phyloP scores from a whole-genome alignment of 2,888 invertebrate species.

The Caradrina clavipalpis region DNA sequence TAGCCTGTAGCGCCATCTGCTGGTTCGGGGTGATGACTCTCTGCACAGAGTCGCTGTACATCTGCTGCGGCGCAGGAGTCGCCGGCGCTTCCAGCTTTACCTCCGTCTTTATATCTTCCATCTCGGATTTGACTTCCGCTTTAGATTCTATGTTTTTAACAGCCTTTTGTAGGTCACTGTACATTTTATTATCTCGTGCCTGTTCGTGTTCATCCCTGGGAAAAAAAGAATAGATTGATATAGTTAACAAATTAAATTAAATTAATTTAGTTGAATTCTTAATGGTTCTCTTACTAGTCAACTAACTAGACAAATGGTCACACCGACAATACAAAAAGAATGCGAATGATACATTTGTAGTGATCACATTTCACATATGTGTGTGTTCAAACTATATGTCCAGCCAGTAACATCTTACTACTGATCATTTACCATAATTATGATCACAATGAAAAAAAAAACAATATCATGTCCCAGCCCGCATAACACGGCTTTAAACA shows the following conservation, averaged over 20 bases:
- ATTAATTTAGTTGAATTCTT: no score
- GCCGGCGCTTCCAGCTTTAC: slow-evolving; percentile 73
- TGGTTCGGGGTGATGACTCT: slow-evolving; percentile 81
- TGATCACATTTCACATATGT: no score
- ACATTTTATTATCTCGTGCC: slow-evolving; percentile 81
- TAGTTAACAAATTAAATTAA: no score
- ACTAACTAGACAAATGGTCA: neutral
- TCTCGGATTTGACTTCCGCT: slow-evolving; percentile 76
- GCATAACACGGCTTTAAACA: neutral
- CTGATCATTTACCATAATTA: no score
- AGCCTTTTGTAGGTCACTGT: slow-evolving; percentile 82
- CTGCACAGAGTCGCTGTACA: slow-evolving; percentile 80
- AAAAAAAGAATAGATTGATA: neutral
- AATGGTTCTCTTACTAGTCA: neutral
- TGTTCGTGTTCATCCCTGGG: slow-evolving; percentile 80
- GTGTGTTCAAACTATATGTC: no score
- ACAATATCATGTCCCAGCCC: no score
- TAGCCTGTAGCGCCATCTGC: slow-evolving; percentile 83
- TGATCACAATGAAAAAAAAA: no score
- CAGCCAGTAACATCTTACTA: no score
- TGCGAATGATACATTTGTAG: no score
- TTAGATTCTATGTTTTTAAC: slow-evolving; percentile 84
- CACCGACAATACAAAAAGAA: neutral
- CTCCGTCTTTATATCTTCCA: slow-evolving; percentile 79
- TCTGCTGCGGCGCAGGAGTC: slow-evolving; percentile 68